Base-by-base conservation (phyloP, 2,888 invertebrate genomes). In the Catonia carolina region DNA sequence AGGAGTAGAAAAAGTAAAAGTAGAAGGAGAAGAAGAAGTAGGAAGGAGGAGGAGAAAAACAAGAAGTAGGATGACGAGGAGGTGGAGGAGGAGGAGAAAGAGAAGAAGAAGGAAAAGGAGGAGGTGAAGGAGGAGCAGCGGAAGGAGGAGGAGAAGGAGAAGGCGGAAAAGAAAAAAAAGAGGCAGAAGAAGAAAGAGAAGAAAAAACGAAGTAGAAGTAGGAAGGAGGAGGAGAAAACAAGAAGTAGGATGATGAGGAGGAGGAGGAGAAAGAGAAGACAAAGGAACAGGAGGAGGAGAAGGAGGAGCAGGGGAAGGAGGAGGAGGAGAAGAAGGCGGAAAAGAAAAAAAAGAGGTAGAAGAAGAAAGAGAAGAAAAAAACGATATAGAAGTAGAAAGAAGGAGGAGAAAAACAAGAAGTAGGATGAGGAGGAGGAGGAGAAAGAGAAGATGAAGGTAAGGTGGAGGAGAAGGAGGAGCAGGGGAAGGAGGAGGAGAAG, bases 131-230 rank as follows among this genome's bases (percentile, higher is more conserved):
- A 37, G 51, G 51, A 56, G 52, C 57, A 50, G 52, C 55, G 53
- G 55, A 47, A 47, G 45, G 49, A 55, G 60, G 60, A 60, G 54
- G 12, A 35, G 47, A 54, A 36, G 42, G 50, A 53, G 56, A 52
- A 48, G 56, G 47, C 63, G 64, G 65, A 65, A 62, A 65, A 59
- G 62, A 64, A 61, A 53, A 59, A 56, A 59, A 58, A 62, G 61
- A 61, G 60, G 58, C 17, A 56, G 60, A 51, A 56, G 60, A 62
- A 62, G 62, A 56, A 55, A 51, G 61, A n/a, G n/a, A n/a, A n/a
- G 59, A 53, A 54, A 59, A 53, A 68, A 70, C 70, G 70, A 70
- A 68, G 69, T 66, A 71, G 70, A 72, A 71, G 70, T 71, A 71
- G 70, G 72, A 71, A 70, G 67, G 67, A 36, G 39, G 20, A 20